phyloP scores from a whole-genome alignment of 2,888 invertebrate species.

The Parnassius apollo region DNA sequence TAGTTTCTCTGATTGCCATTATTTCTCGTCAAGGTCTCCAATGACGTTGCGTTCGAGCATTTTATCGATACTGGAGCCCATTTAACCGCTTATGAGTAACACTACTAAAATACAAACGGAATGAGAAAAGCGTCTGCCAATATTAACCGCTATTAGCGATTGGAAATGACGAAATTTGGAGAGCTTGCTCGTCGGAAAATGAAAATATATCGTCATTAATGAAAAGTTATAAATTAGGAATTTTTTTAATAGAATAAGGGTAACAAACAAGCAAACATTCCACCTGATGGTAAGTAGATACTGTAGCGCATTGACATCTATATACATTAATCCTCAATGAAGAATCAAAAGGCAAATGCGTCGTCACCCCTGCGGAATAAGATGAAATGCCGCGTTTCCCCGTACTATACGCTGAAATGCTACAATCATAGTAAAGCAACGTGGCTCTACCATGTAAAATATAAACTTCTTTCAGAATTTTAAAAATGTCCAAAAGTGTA shows the following conservation, averaged over 20 bases:
- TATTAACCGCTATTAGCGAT: constrained; percentile 16
- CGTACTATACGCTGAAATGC: no score
- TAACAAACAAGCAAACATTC: no score
- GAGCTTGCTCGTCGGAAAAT: not conserved
- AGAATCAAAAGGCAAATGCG: no score
- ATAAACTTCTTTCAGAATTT: no score
- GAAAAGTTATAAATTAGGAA: not conserved
- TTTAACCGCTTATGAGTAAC: constrained; percentile 39
- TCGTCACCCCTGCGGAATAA: no score
- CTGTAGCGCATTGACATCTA: no score
- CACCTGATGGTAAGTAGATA: no score
- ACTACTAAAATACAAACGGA: constrained; percentile 37
- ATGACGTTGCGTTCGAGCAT: constrained; percentile 32
- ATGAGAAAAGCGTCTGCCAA: constrained; percentile 28
- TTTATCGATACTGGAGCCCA: constrained; percentile 32
- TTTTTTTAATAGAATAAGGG: not conserved
- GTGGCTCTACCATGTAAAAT: no score
- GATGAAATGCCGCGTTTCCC: no score
- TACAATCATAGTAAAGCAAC: no score
- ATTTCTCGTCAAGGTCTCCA: constrained; percentile 34
- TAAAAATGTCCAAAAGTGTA: no score
- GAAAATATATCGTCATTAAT: not conserved
- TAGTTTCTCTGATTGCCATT: constrained; percentile 33
- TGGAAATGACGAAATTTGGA: not conserved
- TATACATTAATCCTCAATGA: no score